Evolutionary conservation across 1,140 invertebrate genomes (phyloP), one percentile per base, ranked within the genome.

Genomic region (Macrostomum lignano): DNA sequence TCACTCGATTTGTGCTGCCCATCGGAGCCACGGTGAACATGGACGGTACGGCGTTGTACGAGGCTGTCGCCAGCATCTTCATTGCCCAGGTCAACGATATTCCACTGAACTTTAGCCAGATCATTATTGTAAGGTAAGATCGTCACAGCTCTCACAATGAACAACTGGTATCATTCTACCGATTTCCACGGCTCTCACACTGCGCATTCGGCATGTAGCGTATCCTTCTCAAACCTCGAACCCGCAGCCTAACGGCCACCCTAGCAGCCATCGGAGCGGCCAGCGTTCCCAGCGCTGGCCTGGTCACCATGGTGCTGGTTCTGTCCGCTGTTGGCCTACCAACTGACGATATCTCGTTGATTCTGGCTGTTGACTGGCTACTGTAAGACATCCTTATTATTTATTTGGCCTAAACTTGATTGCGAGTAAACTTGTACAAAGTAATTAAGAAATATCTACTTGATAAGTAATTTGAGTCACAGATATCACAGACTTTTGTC

Each of bases 1-100:
- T 94, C 29, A 79, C 79, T 1, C 66, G 82, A 26, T 94, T 93
- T 46, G 81, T 91, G 6, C 72, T 91, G 40, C 84, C 84, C 2
- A 77, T 94, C 36, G 86, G 68, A 11, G 64, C 66, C 15, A 65
- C 59, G 28, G 59, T 63, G 36, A 64, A 65, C 42, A 62, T 63
- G 51, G 79, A 88, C 49, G 81, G 81, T 13, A 88, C 79, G 0
- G 82, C 81, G 1, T 60, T 88, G 3, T 64, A 63, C 35, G 60
- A 63, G 43, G 61, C 61, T 9, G 64, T 70, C 1, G 69, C 68
- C 1, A 65, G 68, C 10, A 65, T 71, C 33, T 72, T 70, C 45
- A 70, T 72, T 39, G 68, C 69, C 17, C 71, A 72, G 53, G 58
- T 72, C 45, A 64, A 68, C 40, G 63, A 62, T 19, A 50, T 67